phyloP scores from a whole-genome alignment of 1,140 invertebrate species.

The Drosophila sp. region DNA sequence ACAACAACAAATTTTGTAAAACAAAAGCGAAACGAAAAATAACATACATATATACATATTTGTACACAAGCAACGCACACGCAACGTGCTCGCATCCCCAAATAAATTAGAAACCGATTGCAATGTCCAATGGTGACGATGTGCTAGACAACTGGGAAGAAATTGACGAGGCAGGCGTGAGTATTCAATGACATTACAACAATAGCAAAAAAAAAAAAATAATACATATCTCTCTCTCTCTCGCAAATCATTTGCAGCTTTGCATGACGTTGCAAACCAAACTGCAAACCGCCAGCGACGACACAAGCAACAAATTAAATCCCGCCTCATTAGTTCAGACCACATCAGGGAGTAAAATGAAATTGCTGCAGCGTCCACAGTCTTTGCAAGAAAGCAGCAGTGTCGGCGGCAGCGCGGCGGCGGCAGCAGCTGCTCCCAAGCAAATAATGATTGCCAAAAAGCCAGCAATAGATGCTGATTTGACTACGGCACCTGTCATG shows the following conservation, averaged over 20 bases:
- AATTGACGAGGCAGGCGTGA: slow-evolving; percentile 90
- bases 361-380: slow-evolving; percentile 85
- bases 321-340: slow-evolving; percentile 19
- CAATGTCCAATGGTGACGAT: slow-evolving; percentile 86
- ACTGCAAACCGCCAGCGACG: slow-evolving; percentile 48
- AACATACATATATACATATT: slow-evolving; percentile 38
- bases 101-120: slow-evolving; percentile 43
- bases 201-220: slow-evolving; percentile 19
- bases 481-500: slow-evolving; percentile 62
- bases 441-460: slow-evolving; percentile 85
- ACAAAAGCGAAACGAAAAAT: slow-evolving; percentile 44
- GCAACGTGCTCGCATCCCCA: slow-evolving; percentile 59
- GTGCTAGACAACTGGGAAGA: slow-evolving; percentile 93
- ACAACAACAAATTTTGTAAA: slow-evolving; percentile 34
- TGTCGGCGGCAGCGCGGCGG: background rate
- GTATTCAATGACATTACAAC: slow-evolving; percentile 42
- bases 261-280: slow-evolving; percentile 74
- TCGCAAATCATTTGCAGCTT: slow-evolving; percentile 48
- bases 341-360: slow-evolving; percentile 73
- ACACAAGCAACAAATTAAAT: slow-evolving; percentile 25
- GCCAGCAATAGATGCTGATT: slow-evolving; percentile 76
- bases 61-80: slow-evolving; percentile 41
- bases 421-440: slow-evolving; percentile 76
- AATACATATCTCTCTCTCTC: background rate
- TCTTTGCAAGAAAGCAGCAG: slow-evolving; percentile 46